These are phyloP conservation scores for Zootermopsis nevadensis DNA, from an alignment of 2,888 invertebrate genomes.

Conservation along the genomic window DNA sequence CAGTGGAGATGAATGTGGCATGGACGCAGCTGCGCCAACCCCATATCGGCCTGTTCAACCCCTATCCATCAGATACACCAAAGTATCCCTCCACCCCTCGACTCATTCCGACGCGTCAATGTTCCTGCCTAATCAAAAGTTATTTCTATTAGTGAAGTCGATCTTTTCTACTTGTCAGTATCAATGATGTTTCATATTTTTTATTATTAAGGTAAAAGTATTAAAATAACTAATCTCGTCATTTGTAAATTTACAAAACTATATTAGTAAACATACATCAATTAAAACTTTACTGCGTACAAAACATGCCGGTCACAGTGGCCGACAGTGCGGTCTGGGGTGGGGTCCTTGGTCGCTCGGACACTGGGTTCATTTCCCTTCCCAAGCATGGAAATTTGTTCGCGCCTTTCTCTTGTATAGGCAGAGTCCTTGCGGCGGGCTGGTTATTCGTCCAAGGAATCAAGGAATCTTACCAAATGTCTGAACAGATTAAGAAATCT, in stretches of 20 bases:
- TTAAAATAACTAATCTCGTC: not conserved
- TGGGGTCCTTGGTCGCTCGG: too few relatives aligned
- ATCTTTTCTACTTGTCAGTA: too few relatives aligned
- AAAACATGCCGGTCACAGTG: too few relatives aligned
- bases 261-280: not conserved
- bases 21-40: constrained; percentile 13
- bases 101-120: not conserved
- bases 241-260: not conserved
- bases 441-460: too few relatives aligned
- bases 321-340: too few relatives aligned
- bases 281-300: constrained; percentile 1
- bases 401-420: too few relatives aligned
- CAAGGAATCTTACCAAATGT: too few relatives aligned
- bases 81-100: not conserved
- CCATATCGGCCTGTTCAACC: constrained; percentile 13
- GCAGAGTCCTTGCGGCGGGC: too few relatives aligned
- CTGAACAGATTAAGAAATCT: too few relatives aligned
- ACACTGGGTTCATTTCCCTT: too few relatives aligned
- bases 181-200: not conserved
- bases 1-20: constrained; percentile 8
- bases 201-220: not conserved
- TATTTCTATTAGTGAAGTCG: not conserved
- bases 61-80: constrained; percentile 12
- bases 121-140: constrained; percentile 5
- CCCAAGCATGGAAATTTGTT: too few relatives aligned